Percentiles rank a stretch among this genome's conserved stretches.
These are phyloP conservation scores for Pyxicephalus adspersus DNA, from an alignment of 2,113 vertebrate genomes.

Conservation along the genomic window DNA sequence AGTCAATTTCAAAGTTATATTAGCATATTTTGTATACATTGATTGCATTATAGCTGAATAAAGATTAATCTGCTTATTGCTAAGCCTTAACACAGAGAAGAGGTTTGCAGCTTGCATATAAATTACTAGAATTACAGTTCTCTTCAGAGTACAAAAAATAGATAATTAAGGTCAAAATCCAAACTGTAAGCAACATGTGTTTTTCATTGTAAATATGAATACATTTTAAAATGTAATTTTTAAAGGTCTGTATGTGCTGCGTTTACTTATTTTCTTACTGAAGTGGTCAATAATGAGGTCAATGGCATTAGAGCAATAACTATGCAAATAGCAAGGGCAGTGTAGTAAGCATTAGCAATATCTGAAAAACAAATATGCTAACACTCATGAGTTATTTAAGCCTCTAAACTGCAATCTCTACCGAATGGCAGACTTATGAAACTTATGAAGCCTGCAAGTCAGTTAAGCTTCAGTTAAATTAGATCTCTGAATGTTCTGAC, in stretches of 20 bases:
- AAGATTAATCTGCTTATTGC: constrained; percentile 29
- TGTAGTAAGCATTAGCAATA: too few relatives aligned
- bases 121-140: neutral
- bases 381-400: too few relatives aligned
- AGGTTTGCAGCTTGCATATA: neutral
- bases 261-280: too few relatives aligned
- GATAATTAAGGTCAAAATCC: neutral
- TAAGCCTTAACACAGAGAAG: constrained; percentile 27
- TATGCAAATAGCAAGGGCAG: too few relatives aligned
- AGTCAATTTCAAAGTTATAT: constrained; percentile 8
- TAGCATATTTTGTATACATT: constrained; percentile 51
- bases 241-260: neutral
- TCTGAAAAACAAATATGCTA: too few relatives aligned
- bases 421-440: too few relatives aligned
- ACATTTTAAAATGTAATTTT: neutral
- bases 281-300: too few relatives aligned
- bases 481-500: too few relatives aligned
- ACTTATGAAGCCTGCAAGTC: too few relatives aligned
- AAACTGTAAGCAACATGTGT: constrained; percentile 25
- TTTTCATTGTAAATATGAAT: constrained; percentile 13
- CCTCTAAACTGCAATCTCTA: too few relatives aligned
- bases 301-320: too few relatives aligned
- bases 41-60: constrained; percentile 46
- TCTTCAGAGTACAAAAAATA: neutral
- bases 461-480: too few relatives aligned